phyloP scores from a whole-genome alignment of 1,140 invertebrate genomes.

The Ostrea denselamellosa region DNA sequence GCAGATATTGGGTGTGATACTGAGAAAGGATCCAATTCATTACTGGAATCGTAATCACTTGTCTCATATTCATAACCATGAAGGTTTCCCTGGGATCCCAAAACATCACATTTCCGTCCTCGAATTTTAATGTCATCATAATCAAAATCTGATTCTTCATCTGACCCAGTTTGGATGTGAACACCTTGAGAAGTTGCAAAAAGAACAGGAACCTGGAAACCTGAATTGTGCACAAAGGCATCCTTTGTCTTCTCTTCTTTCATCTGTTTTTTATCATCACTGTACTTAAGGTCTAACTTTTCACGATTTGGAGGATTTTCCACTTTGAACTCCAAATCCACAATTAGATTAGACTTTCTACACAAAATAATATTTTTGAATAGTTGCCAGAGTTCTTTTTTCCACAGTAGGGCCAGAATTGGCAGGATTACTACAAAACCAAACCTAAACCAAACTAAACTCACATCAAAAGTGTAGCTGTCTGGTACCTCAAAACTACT shows the following conservation, averaged over 20 bases:
- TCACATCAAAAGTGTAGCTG: constrained; percentile 64
- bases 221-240: constrained; percentile 46
- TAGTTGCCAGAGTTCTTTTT: constrained; percentile 72
- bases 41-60: constrained; percentile 76
- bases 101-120: constrained; percentile 72
- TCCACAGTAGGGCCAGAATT: constrained; percentile 65
- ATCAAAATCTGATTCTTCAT: constrained; percentile 53
- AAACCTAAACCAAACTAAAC: constrained; percentile 73
- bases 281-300: constrained; percentile 48
- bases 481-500: constrained; percentile 58
- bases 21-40: constrained; percentile 69
- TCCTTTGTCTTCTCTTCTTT: constrained; percentile 59
- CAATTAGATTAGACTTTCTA: constrained; percentile 71
- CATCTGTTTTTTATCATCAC: constrained; percentile 51
- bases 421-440: constrained; percentile 69
- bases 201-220: constrained; percentile 72
- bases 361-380: constrained; percentile 72
- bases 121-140: constrained; percentile 50
- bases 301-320: constrained; percentile 44
- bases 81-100: constrained; percentile 62
- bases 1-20: constrained; percentile 67
- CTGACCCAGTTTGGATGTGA: constrained; percentile 67
- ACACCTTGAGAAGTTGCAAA: constrained; percentile 77
- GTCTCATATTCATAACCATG: constrained; percentile 64
- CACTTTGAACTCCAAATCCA: constrained; percentile 63